Conservation (phyloP, 64 coral and sea anemone genomes). For the Platygyra sinensis region DNA sequence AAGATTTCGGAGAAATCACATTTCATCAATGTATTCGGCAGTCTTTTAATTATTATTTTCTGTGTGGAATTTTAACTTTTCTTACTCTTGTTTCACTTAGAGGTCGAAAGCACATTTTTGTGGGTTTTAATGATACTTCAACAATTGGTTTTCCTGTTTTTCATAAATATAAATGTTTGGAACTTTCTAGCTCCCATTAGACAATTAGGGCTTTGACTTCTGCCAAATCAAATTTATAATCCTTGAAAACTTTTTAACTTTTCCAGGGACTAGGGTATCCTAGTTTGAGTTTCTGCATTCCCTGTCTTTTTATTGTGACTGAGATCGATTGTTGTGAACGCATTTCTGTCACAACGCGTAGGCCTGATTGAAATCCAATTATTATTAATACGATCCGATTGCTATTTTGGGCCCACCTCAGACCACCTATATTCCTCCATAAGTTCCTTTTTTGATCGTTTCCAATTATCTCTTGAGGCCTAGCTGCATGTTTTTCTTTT, state of each 20-base stretch:
- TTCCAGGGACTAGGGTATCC: not conserved
- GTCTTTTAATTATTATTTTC: too few relatives aligned
- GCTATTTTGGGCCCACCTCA: not conserved
- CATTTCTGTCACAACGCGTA: not conserved
- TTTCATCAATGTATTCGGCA: too few relatives aligned
- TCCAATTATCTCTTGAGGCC: not conserved
- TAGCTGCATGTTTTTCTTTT: too few relatives aligned
- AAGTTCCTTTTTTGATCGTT: not conserved
- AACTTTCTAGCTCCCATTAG: not conserved
- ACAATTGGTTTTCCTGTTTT: not conserved
- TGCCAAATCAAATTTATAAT: not conserved
- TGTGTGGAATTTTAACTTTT: too few relatives aligned
- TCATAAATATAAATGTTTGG: not conserved
- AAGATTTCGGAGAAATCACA: too few relatives aligned
- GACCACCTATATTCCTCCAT: not conserved
- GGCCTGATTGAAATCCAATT: not conserved
- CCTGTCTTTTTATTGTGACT: not conserved
- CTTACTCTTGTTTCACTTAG: too few relatives aligned
- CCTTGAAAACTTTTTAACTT: too few relatives aligned
- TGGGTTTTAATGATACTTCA: not conserved
- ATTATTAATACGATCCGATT: not conserved
- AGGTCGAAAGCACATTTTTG: not conserved
- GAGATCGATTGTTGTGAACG: not conserved
- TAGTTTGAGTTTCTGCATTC: not conserved
- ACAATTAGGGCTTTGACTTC: not conserved